Evolutionary conservation across 2,888 invertebrate species (phyloP), one percentile per base, ranked within the genome.

Genomic region (Synergus laeviventris): DNA sequence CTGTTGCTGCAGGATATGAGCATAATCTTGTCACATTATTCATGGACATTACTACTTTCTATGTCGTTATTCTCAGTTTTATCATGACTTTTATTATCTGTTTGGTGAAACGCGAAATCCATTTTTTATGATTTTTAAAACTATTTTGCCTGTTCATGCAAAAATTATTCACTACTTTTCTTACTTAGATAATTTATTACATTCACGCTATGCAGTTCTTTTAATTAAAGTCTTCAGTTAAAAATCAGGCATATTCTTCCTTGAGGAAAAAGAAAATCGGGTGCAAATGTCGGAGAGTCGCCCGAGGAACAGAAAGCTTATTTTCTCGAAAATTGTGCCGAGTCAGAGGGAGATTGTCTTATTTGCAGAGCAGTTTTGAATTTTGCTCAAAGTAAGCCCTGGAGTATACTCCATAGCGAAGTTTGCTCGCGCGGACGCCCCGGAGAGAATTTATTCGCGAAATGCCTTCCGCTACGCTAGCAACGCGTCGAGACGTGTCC

Each of bases 391-490:
- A 64, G 64, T 64, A 64, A 64, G 38, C 64, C 64, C 64, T 42
- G 14, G 64, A 42, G 64, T 14, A 64, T 42, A 64, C 64, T 42
- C 64, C 42, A 21, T 64, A 42, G 64, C 39, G 21, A 64, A 42
- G 42, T 64, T 64, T 42, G 42, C 39, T 64, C 64, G 42, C 42
- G 64, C 36, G 74, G 39, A 45, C 54, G 42, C 64, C 54, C 56
- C 36, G n/a, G 73, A 64, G 74, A 56, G 74, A 59, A 74, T 74
- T 74, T 74, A 74, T 74, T 60, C 64, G 70, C 79, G 70, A 74
- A 77, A 79, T 75, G 76, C 81, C 83, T 78, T 81, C 80, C 81
- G 81, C 42, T 61, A 38, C 42, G 38, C 39, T 64, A 56, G 74
- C 74, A 38, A 59, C 74, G 73, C 36, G 36, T 73, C 54, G 73